Base-by-base conservation (phyloP, 1,140 invertebrate species). In the Octopus bimaculoides region DNA sequence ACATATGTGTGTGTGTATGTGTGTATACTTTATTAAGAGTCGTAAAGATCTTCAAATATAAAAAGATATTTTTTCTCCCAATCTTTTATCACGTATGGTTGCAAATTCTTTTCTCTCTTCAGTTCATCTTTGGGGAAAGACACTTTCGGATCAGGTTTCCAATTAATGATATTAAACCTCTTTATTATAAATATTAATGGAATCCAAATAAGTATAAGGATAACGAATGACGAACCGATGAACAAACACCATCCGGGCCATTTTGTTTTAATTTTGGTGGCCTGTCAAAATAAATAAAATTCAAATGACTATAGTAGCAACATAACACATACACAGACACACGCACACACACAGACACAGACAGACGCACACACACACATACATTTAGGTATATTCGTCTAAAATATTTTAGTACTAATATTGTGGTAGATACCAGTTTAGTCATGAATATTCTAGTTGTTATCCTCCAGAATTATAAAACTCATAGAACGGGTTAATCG, bases 161-260 rank as follows among this genome's bases (percentile, higher is more conserved):
- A 82, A 5, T 71, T 41, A 52, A 82, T 77, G 12, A 82, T 73
- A 26, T 79, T 78, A 10, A 83, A 81, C 26, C 14, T 71, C 26
- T 71, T 71, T 5, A 71, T 17, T 6, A 71, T 8, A 20, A 83
- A 84, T 54, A 97, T 95, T 41, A 94, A 92, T 0, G 95, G 94
- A 85, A 97, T 96, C 74, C 96, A 96, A 76, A 96, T 90, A 14
- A 97, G 92, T 17, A 95, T 95, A n/a, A 93, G 93, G 76, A 94
- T 88, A 74, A 97, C 94, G 91, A 97, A 95, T 5, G 91, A 81
- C 4, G 94, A 88, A 3, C 95, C 95, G 66, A 97, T 93, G 12
- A 90, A 92, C 89, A 97, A 92, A 12, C 96, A 95, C 96, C 96
- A 97, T 77, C 92, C 92, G 26, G 96, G 96, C 90, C 97, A 97